These are phyloP conservation scores for Apodemus speciosus DNA, from an alignment of 2,113 vertebrate genomes.

Conservation along the genomic window DNA sequence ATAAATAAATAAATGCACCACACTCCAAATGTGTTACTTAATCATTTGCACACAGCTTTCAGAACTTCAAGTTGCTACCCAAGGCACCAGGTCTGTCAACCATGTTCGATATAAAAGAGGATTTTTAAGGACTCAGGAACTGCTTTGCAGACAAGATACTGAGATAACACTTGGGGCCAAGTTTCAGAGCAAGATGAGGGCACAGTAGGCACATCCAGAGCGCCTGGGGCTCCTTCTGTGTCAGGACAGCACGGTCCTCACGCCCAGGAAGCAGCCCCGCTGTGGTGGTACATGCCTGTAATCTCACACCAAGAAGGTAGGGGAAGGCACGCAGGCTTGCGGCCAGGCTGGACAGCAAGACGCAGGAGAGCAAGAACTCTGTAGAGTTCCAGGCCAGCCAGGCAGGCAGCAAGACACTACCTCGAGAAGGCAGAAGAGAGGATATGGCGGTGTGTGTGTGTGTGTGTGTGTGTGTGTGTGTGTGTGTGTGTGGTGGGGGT, in stretches of 20 bases:
- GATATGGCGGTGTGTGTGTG: no score
- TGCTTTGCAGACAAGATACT: background rate
- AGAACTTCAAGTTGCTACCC: background rate
- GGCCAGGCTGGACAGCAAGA: background rate
- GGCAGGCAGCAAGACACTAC: background rate
- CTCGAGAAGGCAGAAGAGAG: background rate
- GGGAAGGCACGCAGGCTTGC: background rate
- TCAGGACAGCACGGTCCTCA: background rate
- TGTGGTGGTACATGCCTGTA: background rate
- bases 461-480: no score
- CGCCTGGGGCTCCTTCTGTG: background rate
- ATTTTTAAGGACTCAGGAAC: background rate
- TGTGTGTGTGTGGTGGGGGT: fast-evolving
- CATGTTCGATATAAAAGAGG: background rate
- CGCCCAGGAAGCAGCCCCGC: background rate
- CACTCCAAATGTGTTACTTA: background rate
- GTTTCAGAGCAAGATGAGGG: background rate
- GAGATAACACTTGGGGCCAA: background rate
- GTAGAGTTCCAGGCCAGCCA: background rate
- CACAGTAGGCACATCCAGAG: background rate
- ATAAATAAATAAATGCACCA: no score
- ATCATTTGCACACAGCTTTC: background rate
- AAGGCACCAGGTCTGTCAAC: background rate
- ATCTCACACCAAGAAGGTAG: background rate
- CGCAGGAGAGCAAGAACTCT: no score